Evolutionary conservation across 2,888 invertebrate species (phyloP).

Genomic region (Polyommatus iphigenia): DNA sequence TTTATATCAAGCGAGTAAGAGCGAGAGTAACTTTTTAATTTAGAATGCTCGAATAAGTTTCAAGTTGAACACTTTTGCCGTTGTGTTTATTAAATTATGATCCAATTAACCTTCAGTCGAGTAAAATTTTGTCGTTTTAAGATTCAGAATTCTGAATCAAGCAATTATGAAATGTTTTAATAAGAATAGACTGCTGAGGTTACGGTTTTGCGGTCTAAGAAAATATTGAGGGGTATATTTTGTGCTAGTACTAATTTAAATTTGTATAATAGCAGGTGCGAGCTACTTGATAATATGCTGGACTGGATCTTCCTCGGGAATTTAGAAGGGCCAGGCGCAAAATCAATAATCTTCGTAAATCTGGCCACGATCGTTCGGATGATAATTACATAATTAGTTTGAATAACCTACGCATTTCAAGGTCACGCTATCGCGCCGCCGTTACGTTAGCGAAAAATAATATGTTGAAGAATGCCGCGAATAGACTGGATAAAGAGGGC

Average conservation of each 20-base stretch:
- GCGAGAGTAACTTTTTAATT: slow-evolving; percentile 13
- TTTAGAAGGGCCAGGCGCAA: too few species aligned
- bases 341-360: too few species aligned
- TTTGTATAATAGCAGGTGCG: not conserved
- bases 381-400: too few species aligned
- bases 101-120: slow-evolving; percentile 28
- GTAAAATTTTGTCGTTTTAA: slow-evolving; percentile 12
- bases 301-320: too few species aligned
- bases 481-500: too few species aligned
- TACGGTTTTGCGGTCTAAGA: not conserved
- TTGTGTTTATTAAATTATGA: slow-evolving; percentile 31
- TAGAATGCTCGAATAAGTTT: slow-evolving; percentile 18
- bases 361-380: too few species aligned
- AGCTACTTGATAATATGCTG: too few species aligned
- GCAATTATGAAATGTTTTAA: not conserved
- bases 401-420: too few species aligned
- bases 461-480: too few species aligned
- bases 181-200: not conserved
- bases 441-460: too few species aligned
- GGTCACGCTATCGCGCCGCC: too few species aligned
- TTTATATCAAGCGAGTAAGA: slow-evolving; percentile 10
- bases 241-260: not conserved
- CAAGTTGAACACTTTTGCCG: slow-evolving; percentile 16
- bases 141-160: slow-evolving; percentile 9
- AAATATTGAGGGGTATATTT: not conserved